These are phyloP conservation scores for Mimachlamys varia DNA, from an alignment of 2,888 invertebrate species.

Conservation along the genomic window DNA sequence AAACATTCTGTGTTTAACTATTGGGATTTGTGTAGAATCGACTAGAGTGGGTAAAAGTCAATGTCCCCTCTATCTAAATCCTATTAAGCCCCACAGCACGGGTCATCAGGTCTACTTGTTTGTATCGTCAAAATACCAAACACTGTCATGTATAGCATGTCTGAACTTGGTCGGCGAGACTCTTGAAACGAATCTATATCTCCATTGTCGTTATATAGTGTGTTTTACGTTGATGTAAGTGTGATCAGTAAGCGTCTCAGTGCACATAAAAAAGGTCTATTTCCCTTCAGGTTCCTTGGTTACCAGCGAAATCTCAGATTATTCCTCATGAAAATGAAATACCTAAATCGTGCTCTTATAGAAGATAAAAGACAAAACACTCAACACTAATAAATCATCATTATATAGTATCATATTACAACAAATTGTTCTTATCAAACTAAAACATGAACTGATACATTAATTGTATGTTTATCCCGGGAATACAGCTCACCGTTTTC, in stretches of 20 bases:
- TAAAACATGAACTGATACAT: no score
- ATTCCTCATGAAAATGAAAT: no score
- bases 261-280: background rate
- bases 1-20: background rate
- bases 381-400: no score
- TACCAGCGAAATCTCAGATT: no score
- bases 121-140: background rate
- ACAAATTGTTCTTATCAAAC: no score
- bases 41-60: background rate
- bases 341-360: no score
- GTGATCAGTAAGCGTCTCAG: background rate
- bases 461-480: no score
- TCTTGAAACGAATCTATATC: background rate
- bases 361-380: no score
- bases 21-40: background rate
- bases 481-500: no score
- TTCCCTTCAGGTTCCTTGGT: background rate
- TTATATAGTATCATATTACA: no score
- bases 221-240: background rate
- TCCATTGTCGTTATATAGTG: background rate
- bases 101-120: background rate
- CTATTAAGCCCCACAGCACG: background rate
- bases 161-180: background rate
- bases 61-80: background rate
- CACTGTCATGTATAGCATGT: no score